Conservation (phyloP, 1,140 invertebrate genomes). For the Dreissena polymorpha region DNA sequence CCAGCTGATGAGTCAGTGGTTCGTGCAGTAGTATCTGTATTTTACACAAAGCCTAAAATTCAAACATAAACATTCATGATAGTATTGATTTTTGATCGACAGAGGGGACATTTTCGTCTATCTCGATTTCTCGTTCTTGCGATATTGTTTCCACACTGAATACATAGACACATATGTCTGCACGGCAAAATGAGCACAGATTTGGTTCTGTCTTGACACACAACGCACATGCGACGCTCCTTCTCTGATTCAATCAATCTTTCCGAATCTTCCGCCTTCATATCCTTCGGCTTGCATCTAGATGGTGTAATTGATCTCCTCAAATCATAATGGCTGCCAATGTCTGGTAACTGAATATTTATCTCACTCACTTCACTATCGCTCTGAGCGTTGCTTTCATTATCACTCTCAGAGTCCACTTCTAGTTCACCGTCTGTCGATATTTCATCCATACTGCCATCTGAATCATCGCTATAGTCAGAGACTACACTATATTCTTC, state of each 20-base stretch:
- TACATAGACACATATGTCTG: slow-evolving; percentile 80
- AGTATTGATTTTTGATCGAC: slow-evolving; percentile 71
- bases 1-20: too few relatives aligned
- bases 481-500: slow-evolving; percentile 46
- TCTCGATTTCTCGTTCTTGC: slow-evolving; percentile 62
- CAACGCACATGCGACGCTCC: slow-evolving; percentile 78
- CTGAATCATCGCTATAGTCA: slow-evolving; percentile 40
- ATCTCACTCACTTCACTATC: slow-evolving; percentile 67
- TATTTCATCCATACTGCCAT: slow-evolving; percentile 44
- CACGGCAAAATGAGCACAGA: slow-evolving; percentile 79
- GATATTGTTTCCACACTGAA: slow-evolving; percentile 75
- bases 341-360: slow-evolving; percentile 69
- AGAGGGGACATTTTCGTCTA: slow-evolving; percentile 73
- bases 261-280: slow-evolving; percentile 65
- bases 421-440: slow-evolving; percentile 57
- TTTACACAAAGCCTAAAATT: background rate
- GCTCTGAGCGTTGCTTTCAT: slow-evolving; percentile 51
- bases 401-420: slow-evolving; percentile 54
- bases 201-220: slow-evolving; percentile 79
- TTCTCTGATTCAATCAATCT: slow-evolving; percentile 76
- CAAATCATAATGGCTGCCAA: slow-evolving; percentile 45
- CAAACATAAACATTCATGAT: slow-evolving; percentile 77
- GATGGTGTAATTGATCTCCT: slow-evolving; percentile 69
- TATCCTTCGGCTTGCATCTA: slow-evolving; percentile 21
- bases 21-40: too few relatives aligned